Conservation (phyloP, 2,888 invertebrate genomes). For the Sarcophaga rosellei region DNA sequence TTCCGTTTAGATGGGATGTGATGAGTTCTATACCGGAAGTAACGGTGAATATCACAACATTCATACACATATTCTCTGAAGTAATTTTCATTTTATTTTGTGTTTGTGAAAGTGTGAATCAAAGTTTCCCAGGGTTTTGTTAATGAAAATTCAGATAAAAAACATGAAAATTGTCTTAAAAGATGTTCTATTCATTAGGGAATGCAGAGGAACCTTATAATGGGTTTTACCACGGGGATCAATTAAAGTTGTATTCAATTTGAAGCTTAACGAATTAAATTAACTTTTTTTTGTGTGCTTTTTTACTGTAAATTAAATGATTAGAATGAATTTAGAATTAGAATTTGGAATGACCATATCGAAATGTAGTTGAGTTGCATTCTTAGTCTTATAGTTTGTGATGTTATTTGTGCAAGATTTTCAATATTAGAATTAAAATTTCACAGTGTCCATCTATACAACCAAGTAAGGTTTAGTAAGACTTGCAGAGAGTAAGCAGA, state of each 20-base stretch:
- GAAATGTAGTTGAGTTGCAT: no score
- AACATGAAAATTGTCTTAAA: neutral
- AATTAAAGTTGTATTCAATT: neutral
- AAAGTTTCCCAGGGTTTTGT: constrained; percentile 55
- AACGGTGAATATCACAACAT: neutral
- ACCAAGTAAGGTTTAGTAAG: no score
- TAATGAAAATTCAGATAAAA: neutral
- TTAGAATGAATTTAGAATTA: neutral
- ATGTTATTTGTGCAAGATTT: no score
- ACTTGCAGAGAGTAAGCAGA: no score
- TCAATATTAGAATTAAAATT: no score
- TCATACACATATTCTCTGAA: neutral
- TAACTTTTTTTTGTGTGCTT: neutral
- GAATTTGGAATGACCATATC: no score
- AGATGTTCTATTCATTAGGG: no score
- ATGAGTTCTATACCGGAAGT: constrained; percentile 32
- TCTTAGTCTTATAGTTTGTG: no score
- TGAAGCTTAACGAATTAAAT: neutral
- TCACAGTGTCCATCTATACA: no score
- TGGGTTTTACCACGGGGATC: no score
- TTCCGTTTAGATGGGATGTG: neutral
- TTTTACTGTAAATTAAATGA: neutral
- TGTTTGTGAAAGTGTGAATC: constrained; percentile 51
- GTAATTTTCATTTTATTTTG: neutral
- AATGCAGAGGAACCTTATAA: no score